phyloP scores from a whole-genome alignment of 2,888 invertebrate species.

The Cantharis rufa region DNA sequence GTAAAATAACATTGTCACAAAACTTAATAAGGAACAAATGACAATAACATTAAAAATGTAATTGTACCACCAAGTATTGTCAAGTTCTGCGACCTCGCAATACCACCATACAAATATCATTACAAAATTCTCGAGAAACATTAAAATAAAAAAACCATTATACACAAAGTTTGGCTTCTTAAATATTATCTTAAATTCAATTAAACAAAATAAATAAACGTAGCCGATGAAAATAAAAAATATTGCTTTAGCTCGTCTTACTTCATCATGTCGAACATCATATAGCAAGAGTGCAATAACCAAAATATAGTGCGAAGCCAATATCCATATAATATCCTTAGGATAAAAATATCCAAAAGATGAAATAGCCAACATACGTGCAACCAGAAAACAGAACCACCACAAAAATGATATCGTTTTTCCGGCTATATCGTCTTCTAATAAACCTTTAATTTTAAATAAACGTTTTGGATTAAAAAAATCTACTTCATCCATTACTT shows the following conservation, averaged over 20 bases:
- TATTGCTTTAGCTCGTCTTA: constrained; percentile 49
- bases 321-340: constrained; percentile 62
- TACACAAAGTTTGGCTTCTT: constrained; percentile 73
- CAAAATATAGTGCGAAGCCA: constrained; percentile 67
- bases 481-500: constrained; percentile 21
- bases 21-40: constrained; percentile 62
- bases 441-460: constrained; percentile 62
- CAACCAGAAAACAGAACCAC: constrained; percentile 77
- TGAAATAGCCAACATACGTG: constrained; percentile 71
- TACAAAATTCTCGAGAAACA: constrained; percentile 67
- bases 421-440: constrained; percentile 75
- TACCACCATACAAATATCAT: constrained; percentile 74
- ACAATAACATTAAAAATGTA: constrained; percentile 68
- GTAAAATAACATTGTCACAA: constrained; percentile 67
- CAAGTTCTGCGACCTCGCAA: constrained; percentile 59
- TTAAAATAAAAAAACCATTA: constrained; percentile 67
- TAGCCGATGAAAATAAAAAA: constrained; percentile 75
- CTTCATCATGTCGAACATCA: constrained; percentile 64
- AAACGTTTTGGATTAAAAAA: constrained; percentile 55
- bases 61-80: constrained; percentile 69
- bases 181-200: constrained; percentile 80
- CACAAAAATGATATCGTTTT: constrained; percentile 72
- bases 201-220: constrained; percentile 74
- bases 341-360: constrained; percentile 72
- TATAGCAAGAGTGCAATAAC: constrained; percentile 68